phyloP scores from a whole-genome alignment of 2,797 vertebrate species.

The Triplophysa bombifrons region DNA sequence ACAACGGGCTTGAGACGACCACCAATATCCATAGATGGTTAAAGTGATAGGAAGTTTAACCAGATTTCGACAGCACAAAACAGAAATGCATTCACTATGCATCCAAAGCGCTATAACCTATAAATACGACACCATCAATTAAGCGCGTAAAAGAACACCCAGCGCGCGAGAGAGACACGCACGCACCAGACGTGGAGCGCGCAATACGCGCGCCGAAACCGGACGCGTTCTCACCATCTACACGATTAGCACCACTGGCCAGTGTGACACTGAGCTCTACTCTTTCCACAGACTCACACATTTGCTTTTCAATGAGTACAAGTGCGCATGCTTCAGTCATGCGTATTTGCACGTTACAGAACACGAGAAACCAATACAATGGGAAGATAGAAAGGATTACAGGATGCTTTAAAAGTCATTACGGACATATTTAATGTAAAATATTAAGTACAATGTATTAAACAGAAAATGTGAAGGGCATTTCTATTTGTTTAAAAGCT shows the following conservation, averaged over 20 bases:
- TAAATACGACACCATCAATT: conserved; percentile 42
- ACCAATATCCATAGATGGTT: too few species aligned
- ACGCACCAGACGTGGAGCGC: conserved; percentile 8
- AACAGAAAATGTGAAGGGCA: not conserved
- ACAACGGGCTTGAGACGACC: too few species aligned
- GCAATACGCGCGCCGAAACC: conserved; percentile 29
- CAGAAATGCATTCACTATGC: not conserved
- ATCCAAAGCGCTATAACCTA: conserved; percentile 1
- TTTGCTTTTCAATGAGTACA: conserved; percentile 9
- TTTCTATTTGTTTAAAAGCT: not conserved
- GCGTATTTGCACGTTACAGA: not conserved
- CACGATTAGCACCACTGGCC: conserved; percentile 29
- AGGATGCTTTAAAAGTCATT: not conserved
- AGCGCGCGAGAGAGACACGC: conserved; percentile 22
- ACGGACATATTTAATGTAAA: not conserved
- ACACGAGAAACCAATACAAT: not conserved
- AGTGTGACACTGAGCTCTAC: conserved; percentile 7
- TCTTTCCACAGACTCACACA: conserved; percentile 37
- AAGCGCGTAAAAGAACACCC: conserved; percentile 28
- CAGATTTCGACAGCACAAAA: too few species aligned
- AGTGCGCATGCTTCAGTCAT: not conserved
- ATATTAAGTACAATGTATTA: not conserved
- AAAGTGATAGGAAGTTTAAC: too few species aligned
- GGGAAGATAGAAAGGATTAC: not conserved
- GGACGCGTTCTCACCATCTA: conserved; percentile 16